These are phyloP conservation scores for Cheiracanthium punctorium DNA, from an alignment of 2,888 invertebrate species.

Conservation along the genomic window DNA sequence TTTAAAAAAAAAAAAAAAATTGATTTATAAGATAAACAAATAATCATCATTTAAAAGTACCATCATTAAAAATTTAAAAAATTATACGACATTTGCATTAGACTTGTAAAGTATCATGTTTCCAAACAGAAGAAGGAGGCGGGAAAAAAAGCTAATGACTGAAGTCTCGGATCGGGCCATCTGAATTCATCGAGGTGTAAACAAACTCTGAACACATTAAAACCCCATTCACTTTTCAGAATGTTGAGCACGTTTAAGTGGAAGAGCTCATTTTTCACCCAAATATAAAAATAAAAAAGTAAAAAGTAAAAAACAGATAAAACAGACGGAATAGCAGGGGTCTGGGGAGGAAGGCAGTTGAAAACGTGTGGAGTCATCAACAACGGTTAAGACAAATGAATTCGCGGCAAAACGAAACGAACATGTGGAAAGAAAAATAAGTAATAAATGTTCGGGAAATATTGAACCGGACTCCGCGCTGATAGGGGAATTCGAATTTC, in stretches of 20 bases:
- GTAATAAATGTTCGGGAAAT: slow-evolving; percentile 43
- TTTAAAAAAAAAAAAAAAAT: too few relatives aligned
- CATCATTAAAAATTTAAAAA: too few relatives aligned
- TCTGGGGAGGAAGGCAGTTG: neutral
- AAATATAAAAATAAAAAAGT: too few relatives aligned
- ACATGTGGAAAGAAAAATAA: slow-evolving; percentile 29
- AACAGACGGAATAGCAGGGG: slow-evolving; percentile 2
- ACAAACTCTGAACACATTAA: neutral
- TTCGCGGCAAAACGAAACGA: neutral
- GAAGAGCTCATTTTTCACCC: slow-evolving; percentile 43
- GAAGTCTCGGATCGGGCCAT: too few relatives aligned
- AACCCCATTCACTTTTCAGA: neutral
- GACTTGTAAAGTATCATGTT: too few relatives aligned
- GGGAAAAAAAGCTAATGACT: too few relatives aligned
- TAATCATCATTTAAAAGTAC: too few relatives aligned
- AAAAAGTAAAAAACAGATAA: slow-evolving; percentile 65
- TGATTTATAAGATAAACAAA: too few relatives aligned
- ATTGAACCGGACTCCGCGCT: slow-evolving; percentile 13
- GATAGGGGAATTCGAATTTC: slow-evolving; percentile 61
- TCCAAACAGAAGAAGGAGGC: too few relatives aligned
- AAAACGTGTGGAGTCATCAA: neutral
- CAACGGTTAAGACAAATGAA: slow-evolving; percentile 24
- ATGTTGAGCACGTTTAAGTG: slow-evolving; percentile 40
- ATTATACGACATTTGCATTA: too few relatives aligned
- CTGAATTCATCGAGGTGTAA: neutral